A percentile compares a stretch with the other conserved stretches of the same genome.
Evolutionary conservation across 2,888 invertebrate species (phyloP).

Genomic region (Drosophila flavopinicola): DNA sequence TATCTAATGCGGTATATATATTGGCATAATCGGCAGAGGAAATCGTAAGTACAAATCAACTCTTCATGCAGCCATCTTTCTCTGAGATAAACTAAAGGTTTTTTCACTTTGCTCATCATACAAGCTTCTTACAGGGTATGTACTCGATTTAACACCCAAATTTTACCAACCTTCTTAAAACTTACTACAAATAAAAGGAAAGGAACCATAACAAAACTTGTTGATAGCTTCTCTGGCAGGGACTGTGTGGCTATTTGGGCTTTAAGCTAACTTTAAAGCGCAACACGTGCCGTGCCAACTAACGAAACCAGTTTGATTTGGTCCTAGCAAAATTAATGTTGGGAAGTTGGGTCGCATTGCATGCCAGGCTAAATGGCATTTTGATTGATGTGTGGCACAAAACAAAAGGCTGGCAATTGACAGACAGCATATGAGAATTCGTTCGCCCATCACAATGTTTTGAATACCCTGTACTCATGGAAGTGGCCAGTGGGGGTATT

Average conservation of each 20-base stretch:
- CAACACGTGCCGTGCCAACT: slow-evolving; percentile 64
- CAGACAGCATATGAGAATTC: slow-evolving; percentile 30
- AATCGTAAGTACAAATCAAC: background rate
- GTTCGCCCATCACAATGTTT: slow-evolving; percentile 33
- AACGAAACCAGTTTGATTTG: slow-evolving; percentile 10
- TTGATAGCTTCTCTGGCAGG: slow-evolving; percentile 59
- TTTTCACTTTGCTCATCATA: background rate
- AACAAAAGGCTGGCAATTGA: slow-evolving; percentile 46
- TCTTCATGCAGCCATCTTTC: too few relatives aligned
- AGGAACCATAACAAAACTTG: slow-evolving; percentile 48
- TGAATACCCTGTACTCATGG: background rate
- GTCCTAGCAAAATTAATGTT: slow-evolving; percentile 23
- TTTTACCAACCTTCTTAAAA: slow-evolving; percentile 1
- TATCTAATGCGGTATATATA: background rate
- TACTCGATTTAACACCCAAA: background rate
- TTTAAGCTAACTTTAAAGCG: slow-evolving; percentile 62
- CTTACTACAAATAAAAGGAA: slow-evolving; percentile 4
- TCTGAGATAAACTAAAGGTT: background rate
- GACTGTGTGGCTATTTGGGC: slow-evolving; percentile 18
- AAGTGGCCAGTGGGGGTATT: background rate
- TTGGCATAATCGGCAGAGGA: too few relatives aligned
- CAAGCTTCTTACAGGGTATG: slow-evolving; percentile 1
- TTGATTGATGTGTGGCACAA: slow-evolving; percentile 73
- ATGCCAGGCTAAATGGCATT: slow-evolving; percentile 65
- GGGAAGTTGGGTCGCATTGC: slow-evolving; percentile 35